A percentile compares a stretch with the other conserved stretches of the same genome.
These are phyloP conservation scores for Prunella fulvescens DNA, from an alignment of 2,113 vertebrate genomes.

Conservation along the genomic window DNA sequence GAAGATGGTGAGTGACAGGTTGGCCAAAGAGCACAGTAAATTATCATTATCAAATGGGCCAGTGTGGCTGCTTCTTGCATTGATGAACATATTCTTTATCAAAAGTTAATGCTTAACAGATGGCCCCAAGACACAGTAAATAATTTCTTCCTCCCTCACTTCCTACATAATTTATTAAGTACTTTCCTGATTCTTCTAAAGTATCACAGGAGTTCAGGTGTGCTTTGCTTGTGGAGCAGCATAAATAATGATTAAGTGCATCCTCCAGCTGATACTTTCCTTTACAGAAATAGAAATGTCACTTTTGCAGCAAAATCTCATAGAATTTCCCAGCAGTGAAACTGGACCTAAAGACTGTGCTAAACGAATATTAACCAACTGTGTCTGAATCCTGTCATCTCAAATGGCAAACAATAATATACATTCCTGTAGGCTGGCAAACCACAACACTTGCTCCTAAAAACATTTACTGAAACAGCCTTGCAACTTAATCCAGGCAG, in stretches of 20 bases:
- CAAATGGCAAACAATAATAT: not conserved
- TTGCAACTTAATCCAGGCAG: not conserved
- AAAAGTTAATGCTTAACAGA: conserved; percentile 1
- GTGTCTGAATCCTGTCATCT: not conserved
- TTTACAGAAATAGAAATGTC: not conserved
- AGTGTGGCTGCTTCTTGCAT: not conserved
- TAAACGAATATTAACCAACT: not conserved
- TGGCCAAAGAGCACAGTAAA: not conserved
- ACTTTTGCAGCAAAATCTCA: not conserved
- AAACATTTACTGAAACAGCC: not conserved
- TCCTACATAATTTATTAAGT: not conserved
- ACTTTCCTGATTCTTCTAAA: not conserved
- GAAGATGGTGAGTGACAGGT: not conserved
- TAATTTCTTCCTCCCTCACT: not conserved
- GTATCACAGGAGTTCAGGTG: not conserved
- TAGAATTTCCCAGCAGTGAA: not conserved
- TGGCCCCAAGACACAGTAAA: not conserved
- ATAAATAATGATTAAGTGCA: not conserved
- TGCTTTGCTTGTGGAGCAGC: not conserved
- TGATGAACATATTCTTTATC: not conserved
- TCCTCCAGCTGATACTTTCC: not conserved
- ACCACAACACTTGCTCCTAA: not conserved
- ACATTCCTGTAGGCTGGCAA: not conserved
- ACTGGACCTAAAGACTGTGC: not conserved
- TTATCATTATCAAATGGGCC: not conserved